phyloP scores from a whole-genome alignment of 2,888 invertebrate genomes.

The Diaphora mendica region DNA sequence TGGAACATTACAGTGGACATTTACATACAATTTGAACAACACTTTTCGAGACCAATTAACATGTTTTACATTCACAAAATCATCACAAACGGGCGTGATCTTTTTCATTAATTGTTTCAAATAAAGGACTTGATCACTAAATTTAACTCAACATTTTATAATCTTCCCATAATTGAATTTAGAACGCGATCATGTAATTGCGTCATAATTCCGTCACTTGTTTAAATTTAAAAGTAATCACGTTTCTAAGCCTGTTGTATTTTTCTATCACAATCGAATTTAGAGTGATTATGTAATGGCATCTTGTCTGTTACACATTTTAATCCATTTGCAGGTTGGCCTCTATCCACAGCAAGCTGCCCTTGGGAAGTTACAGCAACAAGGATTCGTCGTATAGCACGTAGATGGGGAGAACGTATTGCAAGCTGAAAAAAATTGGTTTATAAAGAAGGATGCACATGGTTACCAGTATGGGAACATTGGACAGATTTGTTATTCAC shows the following conservation, averaged over 20 bases:
- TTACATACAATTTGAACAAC: neutral
- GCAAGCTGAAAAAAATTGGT: slow-evolving; percentile 64
- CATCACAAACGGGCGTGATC: neutral
- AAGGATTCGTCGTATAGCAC: slow-evolving; percentile 78
- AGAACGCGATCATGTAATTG: neutral
- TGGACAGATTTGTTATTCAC: neutral
- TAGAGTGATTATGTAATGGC: neutral
- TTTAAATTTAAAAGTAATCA: neutral
- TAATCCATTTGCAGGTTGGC: slow-evolving; percentile 66
- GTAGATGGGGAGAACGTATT: slow-evolving; percentile 73
- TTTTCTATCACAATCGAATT: slow-evolving; percentile 1
- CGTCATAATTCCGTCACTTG: neutral
- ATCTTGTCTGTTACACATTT: slow-evolving; percentile 24
- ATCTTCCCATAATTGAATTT: neutral
- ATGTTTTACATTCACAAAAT: neutral
- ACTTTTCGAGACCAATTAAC: slow-evolving; percentile 2
- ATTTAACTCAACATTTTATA: neutral
- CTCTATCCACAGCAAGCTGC: slow-evolving; percentile 74
- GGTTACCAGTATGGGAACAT: too few species aligned
- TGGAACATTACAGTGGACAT: slow-evolving; percentile 6
- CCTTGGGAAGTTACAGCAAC: slow-evolving; percentile 76
- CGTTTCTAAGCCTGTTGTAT: neutral
- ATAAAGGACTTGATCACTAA: neutral
- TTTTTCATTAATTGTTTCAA: neutral
- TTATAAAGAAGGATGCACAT: neutral